Base-by-base conservation (phyloP, 2,797 vertebrate genomes). In the Microchirus variegatus region DNA sequence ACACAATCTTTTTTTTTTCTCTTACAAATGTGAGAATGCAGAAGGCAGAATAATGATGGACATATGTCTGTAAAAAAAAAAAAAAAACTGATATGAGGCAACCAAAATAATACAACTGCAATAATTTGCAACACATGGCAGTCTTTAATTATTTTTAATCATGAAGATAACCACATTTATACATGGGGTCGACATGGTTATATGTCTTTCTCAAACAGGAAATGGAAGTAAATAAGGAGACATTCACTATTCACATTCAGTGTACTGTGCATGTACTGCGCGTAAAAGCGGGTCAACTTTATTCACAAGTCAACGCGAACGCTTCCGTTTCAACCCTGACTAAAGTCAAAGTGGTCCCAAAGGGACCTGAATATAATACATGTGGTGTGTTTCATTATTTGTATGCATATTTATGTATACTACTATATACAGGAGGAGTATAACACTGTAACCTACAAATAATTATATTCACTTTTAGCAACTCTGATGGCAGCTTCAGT, bases 271-370 rank as follows among this genome's bases (percentile, higher is more conserved):
- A 42, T 64, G 26, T 16, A 56, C 14, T 56, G 10, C 42, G 51
- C 7, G 14, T 16, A 43, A 17, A 46, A 66, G 31, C 45, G 59
- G 68, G 63, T 53, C 62, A 63, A 54, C 17, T 54, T 63, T 42
- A 70, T 61, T 57, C 35, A 67, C 45, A 61, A 52, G 60, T 57
- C 44, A 63, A 46, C 56, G 56, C 3, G 0, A 35, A 54, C 42
- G 71, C 62, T 41, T 37, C 59, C 59, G 66, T 58, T 49, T 38
- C 63, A 56, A 43, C 35, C 19, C 51, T 66, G 36, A 36, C 45
- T 64, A 13, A 62, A 10, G 50, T 46, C 44, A 89, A 91, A 88
- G 86, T 88, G 83, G 76, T 78, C 86, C 84, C 85, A 44, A 22
- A 81, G 84, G 87, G 87, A 90, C 64, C 47, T 62, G 17, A 9